phyloP scores from a whole-genome alignment of 1,140 invertebrate species.

The Colletes gigas region DNA sequence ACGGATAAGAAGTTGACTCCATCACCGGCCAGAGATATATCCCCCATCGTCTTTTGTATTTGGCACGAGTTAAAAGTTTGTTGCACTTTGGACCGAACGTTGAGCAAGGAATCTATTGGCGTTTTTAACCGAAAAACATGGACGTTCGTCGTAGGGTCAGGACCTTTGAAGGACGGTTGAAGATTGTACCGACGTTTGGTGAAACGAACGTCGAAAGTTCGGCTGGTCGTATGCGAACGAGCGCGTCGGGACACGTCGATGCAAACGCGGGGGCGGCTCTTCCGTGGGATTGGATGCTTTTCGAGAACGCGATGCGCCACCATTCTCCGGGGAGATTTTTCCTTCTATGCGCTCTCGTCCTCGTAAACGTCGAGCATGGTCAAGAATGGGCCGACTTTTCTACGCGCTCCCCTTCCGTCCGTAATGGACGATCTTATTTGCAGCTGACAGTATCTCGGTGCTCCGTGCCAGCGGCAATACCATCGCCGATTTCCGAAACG shows the following conservation, averaged over 20 bases:
- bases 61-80: too few species aligned
- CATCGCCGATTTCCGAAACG: too few species aligned
- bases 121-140: neutral
- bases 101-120: neutral
- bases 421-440: constrained; percentile 33
- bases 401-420: too few species aligned
- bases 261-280: constrained; percentile 15
- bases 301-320: neutral
- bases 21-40: too few species aligned
- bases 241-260: neutral
- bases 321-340: constrained; percentile 1
- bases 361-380: constrained; percentile 6
- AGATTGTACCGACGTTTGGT: neutral
- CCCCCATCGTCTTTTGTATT: too few species aligned
- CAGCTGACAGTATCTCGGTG: constrained; percentile 13
- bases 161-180: neutral
- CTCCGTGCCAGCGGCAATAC: neutral
- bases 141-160: neutral
- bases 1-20: too few species aligned
- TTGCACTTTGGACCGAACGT: too few species aligned
- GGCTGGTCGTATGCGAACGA: neutral
- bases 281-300: constrained; percentile 12
- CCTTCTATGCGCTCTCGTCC: neutral
- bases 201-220: constrained; percentile 17
- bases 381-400: constrained; percentile 25